phyloP scores from a whole-genome alignment of 2,797 vertebrate species.

The Silurus lanzhouensis region DNA sequence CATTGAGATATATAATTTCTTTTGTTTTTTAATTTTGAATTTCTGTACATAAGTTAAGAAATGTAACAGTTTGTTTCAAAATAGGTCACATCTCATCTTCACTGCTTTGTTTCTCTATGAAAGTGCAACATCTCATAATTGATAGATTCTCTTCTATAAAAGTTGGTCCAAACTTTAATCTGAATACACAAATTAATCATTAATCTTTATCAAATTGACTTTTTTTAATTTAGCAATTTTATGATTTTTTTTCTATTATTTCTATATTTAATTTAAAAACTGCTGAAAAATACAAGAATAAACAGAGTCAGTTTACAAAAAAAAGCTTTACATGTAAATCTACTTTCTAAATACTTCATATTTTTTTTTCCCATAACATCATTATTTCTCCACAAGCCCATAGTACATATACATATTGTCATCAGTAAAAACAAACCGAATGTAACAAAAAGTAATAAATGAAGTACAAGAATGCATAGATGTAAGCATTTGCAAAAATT shows the following conservation, averaged over 20 bases:
- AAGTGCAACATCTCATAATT: constrained; percentile 82
- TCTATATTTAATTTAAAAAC: constrained; percentile 72
- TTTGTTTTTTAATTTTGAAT: constrained; percentile 67
- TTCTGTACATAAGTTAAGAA: constrained; percentile 86
- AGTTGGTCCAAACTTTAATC: constrained; percentile 82
- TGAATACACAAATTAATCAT: constrained; percentile 64
- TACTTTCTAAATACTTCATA: constrained; percentile 86
- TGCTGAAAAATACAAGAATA: constrained; percentile 77
- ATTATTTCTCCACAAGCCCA: constrained; percentile 91
- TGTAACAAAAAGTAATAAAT: constrained; percentile 81
- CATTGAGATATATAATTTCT: constrained; percentile 69
- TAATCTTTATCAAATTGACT: constrained; percentile 56
- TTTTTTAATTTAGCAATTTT: constrained; percentile 62
- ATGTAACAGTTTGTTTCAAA: constrained; percentile 82
- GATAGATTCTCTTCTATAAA: constrained; percentile 72
- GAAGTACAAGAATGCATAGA: constrained; percentile 92
- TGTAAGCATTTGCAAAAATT: constrained; percentile 85
- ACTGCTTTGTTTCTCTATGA: constrained; percentile 66
- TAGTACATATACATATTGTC: constrained; percentile 89
- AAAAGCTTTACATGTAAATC: constrained; percentile 85
- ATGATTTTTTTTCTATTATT: constrained; percentile 61
- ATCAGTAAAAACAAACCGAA: constrained; percentile 84
- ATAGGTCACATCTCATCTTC: constrained; percentile 70
- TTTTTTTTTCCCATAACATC: constrained; percentile 76
- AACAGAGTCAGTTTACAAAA: constrained; percentile 88